Evolutionary conservation across 1,140 invertebrate species (phyloP).

Genomic region (Platyscapa corneri): DNA sequence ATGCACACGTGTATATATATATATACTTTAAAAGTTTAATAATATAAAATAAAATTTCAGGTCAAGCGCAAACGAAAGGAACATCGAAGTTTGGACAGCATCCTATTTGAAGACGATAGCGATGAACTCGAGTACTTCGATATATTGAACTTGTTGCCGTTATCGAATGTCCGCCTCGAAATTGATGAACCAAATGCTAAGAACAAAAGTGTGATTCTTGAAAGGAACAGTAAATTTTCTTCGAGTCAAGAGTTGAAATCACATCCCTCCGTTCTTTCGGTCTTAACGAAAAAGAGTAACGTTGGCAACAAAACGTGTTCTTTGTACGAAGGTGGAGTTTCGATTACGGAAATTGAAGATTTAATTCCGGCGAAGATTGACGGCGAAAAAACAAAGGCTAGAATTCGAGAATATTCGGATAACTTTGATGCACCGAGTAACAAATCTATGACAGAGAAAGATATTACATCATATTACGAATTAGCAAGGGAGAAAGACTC

Average conservation of each 20-base stretch:
- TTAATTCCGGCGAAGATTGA: neutral
- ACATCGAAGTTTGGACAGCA: slow-evolving; percentile 70
- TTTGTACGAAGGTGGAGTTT: neutral
- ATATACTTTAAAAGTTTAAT: neutral
- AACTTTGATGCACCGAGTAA: neutral
- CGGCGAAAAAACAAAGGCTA: neutral
- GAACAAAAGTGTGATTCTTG: slow-evolving; percentile 43
- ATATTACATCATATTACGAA: slow-evolving; percentile 26
- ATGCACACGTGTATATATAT: too few species aligned
- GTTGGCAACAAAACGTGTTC: neutral
- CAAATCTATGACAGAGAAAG: neutral
- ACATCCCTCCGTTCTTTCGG: slow-evolving; percentile 35
- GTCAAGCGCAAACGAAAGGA: slow-evolving; percentile 72
- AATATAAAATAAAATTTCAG: slow-evolving; percentile 54
- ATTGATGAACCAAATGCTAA: slow-evolving; percentile 59
- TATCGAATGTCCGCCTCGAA: slow-evolving; percentile 70
- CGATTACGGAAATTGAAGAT: slow-evolving; percentile 52
- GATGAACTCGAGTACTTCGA: slow-evolving; percentile 72
- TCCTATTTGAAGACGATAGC: slow-evolving; percentile 69
- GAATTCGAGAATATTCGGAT: neutral
- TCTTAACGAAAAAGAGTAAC: slow-evolving; percentile 31
- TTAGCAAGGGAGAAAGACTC: slow-evolving; percentile 24
- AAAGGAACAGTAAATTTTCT: neutral
- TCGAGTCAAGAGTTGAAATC: slow-evolving; percentile 17
- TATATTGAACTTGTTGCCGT: slow-evolving; percentile 69